Evolutionary conservation across 2,888 invertebrate genomes (phyloP).

Genomic region (Lordiphosa andalusiaca): DNA sequence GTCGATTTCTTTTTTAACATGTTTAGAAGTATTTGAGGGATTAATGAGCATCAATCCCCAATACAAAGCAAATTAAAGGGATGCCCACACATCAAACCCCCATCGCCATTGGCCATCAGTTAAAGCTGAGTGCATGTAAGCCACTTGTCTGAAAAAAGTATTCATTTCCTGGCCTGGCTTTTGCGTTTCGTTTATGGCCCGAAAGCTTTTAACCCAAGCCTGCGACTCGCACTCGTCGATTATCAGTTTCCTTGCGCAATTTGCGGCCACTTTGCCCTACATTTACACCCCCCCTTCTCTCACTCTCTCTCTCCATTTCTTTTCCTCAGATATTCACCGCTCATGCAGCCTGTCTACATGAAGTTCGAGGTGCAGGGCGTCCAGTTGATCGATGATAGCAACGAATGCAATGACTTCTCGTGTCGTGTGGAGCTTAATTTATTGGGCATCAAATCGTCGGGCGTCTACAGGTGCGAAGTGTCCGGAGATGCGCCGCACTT

Average conservation of each 20-base stretch:
- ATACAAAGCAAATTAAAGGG: conserved; percentile 68
- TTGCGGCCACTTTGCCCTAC: conserved; percentile 54
- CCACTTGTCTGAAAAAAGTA: conserved; percentile 55
- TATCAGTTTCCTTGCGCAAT: conserved; percentile 56
- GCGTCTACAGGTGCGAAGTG: conserved; percentile 83
- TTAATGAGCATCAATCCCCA: conserved; percentile 72
- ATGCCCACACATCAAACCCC: conserved; percentile 23
- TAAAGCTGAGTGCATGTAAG: conserved; percentile 63
- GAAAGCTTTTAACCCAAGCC: conserved; percentile 65
- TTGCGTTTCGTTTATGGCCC: conserved; percentile 50
- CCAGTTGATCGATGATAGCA: conserved; percentile 69
- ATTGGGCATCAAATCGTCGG: conserved; percentile 78
- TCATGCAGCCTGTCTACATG: conserved; percentile 75
- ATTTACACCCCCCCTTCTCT: conserved; percentile 8
- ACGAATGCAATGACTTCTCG: conserved; percentile 76
- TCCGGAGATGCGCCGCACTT: conserved; percentile 84
- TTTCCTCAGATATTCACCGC: conserved; percentile 74
- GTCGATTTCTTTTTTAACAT: conserved; percentile 57
- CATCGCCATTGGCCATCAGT: conserved; percentile 36
- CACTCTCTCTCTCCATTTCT: neutral
- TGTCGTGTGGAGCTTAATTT: conserved; percentile 77
- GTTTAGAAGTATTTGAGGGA: conserved; percentile 65
- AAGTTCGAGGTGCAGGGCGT: conserved; percentile 76
- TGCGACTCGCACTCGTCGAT: conserved; percentile 26
- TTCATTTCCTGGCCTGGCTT: conserved; percentile 60